These are phyloP conservation scores for Oryzias dopingdopingensis DNA, from an alignment of 2,797 vertebrate species.

Conservation along the genomic window DNA sequence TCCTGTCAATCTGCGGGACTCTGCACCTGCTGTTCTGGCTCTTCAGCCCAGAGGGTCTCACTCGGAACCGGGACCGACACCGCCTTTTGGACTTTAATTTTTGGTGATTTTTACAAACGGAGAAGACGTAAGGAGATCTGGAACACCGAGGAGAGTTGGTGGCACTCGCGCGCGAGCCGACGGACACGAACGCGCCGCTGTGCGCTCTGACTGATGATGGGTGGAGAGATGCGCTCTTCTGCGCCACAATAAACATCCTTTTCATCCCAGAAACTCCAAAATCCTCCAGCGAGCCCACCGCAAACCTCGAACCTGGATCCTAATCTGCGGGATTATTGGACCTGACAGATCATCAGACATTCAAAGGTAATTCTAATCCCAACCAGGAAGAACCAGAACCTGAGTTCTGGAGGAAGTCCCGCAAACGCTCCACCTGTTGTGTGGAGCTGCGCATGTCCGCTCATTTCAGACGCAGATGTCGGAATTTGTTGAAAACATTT, in stretches of 20 bases:
- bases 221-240: no score
- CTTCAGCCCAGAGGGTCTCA: slow-evolving; percentile 1
- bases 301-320: slow-evolving; percentile 56
- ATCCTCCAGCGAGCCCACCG: no score
- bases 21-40: slow-evolving; percentile 24
- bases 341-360: slow-evolving; percentile 39
- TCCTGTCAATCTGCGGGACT: slow-evolving; percentile 32
- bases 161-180: no score
- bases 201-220: no score
- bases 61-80: not conserved
- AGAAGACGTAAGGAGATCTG: no score
- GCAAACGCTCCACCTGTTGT: slow-evolving; percentile 45
- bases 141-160: no score
- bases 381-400: not conserved
- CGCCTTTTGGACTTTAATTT: no score
- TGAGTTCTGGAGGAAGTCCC: not conserved
- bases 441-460: not conserved
- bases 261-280: no score
- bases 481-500: not conserved
- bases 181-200: no score
- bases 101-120: no score
- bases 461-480: not conserved
- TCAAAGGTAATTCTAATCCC: slow-evolving; percentile 53
- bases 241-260: no score
- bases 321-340: slow-evolving; percentile 30